Evolutionary conservation across 2,797 vertebrate species (phyloP).

Genomic region (Gadopsis bispinosus): DNA sequence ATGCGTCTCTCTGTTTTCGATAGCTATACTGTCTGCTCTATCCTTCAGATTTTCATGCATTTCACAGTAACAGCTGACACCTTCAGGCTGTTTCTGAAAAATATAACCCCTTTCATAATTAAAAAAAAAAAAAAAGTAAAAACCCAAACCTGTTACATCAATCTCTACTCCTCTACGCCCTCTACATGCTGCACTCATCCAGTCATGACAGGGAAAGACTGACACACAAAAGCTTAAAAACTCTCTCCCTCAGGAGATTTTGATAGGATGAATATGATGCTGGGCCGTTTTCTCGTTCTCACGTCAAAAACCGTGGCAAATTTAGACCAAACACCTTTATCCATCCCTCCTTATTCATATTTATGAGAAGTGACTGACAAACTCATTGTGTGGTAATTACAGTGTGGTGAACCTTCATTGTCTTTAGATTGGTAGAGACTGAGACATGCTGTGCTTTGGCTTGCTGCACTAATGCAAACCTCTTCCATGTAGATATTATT

Average conservation of each 20-base stretch:
- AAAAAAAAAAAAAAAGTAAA: conserved; percentile 46
- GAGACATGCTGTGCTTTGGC: conserved; percentile 84
- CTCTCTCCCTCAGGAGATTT: conserved; percentile 76
- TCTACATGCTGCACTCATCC: conserved; percentile 76
- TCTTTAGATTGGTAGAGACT: conserved; percentile 86
- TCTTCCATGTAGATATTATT: conserved; percentile 86
- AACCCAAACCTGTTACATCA: conserved; percentile 79
- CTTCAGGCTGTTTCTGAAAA: conserved; percentile 49
- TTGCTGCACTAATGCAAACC: conserved; percentile 83
- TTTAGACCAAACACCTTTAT: conserved; percentile 83
- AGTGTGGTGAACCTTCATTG: conserved; percentile 85
- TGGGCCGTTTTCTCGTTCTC: conserved; percentile 78
- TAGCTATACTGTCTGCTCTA: conserved; percentile 15
- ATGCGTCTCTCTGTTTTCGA: conserved; percentile 14
- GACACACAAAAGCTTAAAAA: conserved; percentile 84
- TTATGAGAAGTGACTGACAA: conserved; percentile 85
- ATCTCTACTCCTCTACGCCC: conserved; percentile 77
- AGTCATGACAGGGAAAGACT: conserved; percentile 81
- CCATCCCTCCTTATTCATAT: conserved; percentile 84
- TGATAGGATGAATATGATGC: conserved; percentile 82
- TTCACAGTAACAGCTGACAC: conserved; percentile 65
- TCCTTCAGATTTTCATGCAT: conserved; percentile 16
- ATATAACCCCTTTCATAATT: conserved; percentile 57
- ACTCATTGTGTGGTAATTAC: conserved; percentile 87
- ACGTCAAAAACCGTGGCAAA: conserved; percentile 81